Percentiles rank a stretch among this genome's conserved stretches.
Evolutionary conservation across 2,113 vertebrate genomes (phyloP).

Genomic region (Calypte anna): DNA sequence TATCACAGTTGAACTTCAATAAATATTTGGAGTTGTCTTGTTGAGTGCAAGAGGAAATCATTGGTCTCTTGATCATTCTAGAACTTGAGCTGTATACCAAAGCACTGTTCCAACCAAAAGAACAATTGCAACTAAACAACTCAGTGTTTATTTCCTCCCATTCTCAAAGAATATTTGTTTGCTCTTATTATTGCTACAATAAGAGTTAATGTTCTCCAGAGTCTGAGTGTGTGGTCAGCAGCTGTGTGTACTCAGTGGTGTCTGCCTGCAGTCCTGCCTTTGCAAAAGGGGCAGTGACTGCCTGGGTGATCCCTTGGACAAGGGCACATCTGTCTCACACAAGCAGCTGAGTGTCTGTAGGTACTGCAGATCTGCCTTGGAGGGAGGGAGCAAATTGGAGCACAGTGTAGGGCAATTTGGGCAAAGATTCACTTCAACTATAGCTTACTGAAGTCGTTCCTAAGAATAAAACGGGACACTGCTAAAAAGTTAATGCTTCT

Average conservation of each 20-base stretch:
- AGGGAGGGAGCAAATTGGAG: not conserved
- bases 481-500: conserved; percentile 18
- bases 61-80: not conserved
- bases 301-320: not conserved
- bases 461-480: not conserved
- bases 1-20: not conserved
- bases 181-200: not conserved
- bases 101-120: not conserved
- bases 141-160: not conserved
- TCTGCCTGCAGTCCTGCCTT: not conserved
- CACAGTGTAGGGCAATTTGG: not conserved
- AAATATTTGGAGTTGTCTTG: not conserved
- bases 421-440: not conserved
- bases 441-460: not conserved
- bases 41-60: not conserved
- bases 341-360: not conserved
- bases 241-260: not conserved
- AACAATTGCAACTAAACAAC: not conserved
- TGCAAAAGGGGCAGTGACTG: not conserved
- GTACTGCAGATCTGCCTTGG: not conserved
- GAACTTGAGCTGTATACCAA: not conserved
- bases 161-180: not conserved
- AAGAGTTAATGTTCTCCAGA: not conserved
- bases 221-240: not conserved
- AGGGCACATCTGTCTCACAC: not conserved